A percentile compares a stretch with the other conserved stretches of the same genome.
Conservation (phyloP, 2,113 vertebrate genomes). For the Apodemus speciosus region DNA sequence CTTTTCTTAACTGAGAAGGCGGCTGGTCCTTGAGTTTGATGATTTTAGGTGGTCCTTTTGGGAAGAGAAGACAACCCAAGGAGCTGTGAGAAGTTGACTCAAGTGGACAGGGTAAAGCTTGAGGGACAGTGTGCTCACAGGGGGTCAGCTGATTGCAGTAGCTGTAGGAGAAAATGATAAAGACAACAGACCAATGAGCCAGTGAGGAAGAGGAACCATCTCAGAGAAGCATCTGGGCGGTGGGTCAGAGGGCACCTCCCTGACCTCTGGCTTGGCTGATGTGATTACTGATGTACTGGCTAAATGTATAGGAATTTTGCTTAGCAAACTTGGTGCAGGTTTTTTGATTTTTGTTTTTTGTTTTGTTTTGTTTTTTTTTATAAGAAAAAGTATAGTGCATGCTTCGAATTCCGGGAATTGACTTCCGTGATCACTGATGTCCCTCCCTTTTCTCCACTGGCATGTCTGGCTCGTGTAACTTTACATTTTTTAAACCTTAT, state of each 20-base stretch:
- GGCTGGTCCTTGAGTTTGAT: neutral
- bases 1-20: neutral
- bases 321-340: neutral
- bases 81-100: neutral
- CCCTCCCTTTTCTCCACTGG: neutral
- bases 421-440: neutral
- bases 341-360: neutral
- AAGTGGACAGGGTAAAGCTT: rapidly evolving
- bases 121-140: neutral
- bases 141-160: neutral
- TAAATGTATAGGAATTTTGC: neutral
- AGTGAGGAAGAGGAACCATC: neutral
- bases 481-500: too few species aligned
- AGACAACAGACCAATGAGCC: rapidly evolving
- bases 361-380: neutral
- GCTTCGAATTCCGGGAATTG: neutral
- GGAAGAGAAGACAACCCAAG: neutral
- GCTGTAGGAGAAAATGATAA: neutral
- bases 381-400: neutral
- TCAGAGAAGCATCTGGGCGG: neutral
- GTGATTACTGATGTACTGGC: neutral
- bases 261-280: neutral
- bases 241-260: neutral
- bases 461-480: neutral
- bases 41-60: neutral